phyloP scores from a whole-genome alignment of 2,888 invertebrate species.

The Conchocele bisecta region DNA sequence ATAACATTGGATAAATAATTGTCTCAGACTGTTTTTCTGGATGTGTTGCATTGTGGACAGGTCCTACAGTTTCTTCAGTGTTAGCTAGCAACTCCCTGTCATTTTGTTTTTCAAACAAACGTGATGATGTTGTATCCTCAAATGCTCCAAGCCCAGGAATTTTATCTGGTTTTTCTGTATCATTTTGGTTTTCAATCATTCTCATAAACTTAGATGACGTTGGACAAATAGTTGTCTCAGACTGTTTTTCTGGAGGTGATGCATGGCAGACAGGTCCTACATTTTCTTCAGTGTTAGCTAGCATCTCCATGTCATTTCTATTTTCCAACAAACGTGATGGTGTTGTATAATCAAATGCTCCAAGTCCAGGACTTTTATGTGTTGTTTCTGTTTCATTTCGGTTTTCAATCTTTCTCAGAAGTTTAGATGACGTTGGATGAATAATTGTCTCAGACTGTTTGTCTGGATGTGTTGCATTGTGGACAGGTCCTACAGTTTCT shows the following conservation, averaged over 20 bases:
- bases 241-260: background rate
- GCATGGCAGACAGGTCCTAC: background rate
- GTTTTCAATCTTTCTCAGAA: constrained; percentile 5
- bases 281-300: background rate
- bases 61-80: no score
- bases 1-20: constrained; percentile 5
- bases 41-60: no score
- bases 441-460: background rate
- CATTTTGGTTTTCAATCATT: background rate
- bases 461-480: no score
- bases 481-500: no score
- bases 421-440: constrained; percentile 25
- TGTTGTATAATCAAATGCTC: constrained; percentile 2
- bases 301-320: background rate
- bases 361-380: background rate
- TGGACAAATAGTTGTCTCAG: background rate
- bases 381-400: constrained; percentile 6
- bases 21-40: background rate
- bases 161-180: constrained; percentile 2
- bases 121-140: constrained; percentile 41
- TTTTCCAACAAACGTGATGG: constrained; percentile 18
- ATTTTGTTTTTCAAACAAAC: constrained; percentile 17
- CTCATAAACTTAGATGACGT: background rate
- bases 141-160: constrained; percentile 9
- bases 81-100: constrained; percentile 33